Evolutionary conservation across 2,113 vertebrate genomes (phyloP).

Genomic region (Stegostoma tigrinum): DNA sequence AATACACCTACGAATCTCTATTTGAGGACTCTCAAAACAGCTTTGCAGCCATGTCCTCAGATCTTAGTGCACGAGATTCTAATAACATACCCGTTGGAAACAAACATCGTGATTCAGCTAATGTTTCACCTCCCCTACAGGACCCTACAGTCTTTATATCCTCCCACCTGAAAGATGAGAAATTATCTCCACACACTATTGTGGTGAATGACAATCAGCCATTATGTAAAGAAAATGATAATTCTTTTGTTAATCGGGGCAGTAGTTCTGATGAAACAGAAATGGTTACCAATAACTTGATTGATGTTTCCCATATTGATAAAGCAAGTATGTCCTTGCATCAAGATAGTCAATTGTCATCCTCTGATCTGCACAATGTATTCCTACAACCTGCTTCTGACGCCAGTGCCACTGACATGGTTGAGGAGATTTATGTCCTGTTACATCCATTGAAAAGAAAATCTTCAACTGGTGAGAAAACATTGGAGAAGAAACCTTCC

Average conservation of each 20-base stretch:
- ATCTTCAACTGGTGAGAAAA: neutral
- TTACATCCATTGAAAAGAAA: neutral
- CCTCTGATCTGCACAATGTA: neutral
- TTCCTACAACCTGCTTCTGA: neutral
- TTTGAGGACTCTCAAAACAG: conserved; percentile 59
- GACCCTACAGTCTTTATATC: neutral
- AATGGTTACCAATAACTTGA: neutral
- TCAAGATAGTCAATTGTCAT: neutral
- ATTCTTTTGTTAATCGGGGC: neutral
- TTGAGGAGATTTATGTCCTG: conserved; percentile 22
- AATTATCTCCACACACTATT: neutral
- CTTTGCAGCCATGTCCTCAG: conserved; percentile 56
- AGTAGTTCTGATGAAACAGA: neutral
- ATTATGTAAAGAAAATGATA: neutral
- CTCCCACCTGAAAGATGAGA: too few species aligned
- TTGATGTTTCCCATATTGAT: neutral
- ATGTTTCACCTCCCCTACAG: neutral
- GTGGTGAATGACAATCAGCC: neutral
- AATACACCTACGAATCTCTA: conserved; percentile 54
- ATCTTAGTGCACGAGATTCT: conserved; percentile 47
- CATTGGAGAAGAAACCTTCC: neutral
- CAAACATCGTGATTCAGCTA: neutral
- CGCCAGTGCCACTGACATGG: neutral
- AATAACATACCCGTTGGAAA: neutral
- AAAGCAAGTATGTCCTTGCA: neutral